Percentiles rank a stretch among this genome's conserved stretches.
Conservation (phyloP, 2,888 invertebrate genomes). For the Scaptodrosophila latifasciaeformis region DNA sequence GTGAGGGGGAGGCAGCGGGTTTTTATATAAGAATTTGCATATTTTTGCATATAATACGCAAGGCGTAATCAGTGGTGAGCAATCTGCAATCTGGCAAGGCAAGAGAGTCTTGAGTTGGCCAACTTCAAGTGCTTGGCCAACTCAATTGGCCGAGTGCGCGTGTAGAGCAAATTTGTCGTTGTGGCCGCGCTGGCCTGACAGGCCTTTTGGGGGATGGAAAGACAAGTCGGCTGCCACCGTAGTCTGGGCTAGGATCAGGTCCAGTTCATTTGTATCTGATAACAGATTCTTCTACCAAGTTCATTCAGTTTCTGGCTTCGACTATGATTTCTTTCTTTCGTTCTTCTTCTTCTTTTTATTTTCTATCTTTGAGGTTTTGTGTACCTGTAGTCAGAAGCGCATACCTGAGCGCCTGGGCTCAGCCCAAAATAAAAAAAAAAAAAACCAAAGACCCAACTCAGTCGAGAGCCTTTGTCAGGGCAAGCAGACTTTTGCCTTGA, state of each 20-base stretch:
- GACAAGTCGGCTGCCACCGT: constrained; percentile 7
- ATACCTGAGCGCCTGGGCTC: constrained; percentile 55
- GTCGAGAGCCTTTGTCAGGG: too few species aligned
- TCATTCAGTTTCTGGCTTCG: constrained; percentile 1
- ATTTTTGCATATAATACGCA: too few species aligned
- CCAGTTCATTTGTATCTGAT: constrained; percentile 28
- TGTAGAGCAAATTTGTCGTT: constrained; percentile 16
- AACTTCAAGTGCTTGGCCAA: not conserved
- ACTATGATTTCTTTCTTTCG: too few species aligned
- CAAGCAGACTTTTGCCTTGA: too few species aligned
- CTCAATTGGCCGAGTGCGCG: constrained; percentile 11
- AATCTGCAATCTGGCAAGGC: not conserved
- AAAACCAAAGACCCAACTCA: too few species aligned
- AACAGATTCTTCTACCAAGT: constrained; percentile 1
- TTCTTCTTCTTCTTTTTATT: too few species aligned
- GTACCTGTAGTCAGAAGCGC: constrained; percentile 52
- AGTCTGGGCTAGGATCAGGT: constrained; percentile 8
- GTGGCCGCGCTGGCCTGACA: not conserved
- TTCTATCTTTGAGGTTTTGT: constrained; percentile 60
- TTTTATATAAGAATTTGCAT: constrained; percentile 21
- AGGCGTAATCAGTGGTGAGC: constrained; percentile 24
- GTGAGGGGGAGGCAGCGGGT: too few species aligned
- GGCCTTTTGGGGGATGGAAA: too few species aligned
- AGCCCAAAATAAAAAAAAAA: too few species aligned
- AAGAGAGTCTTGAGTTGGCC: not conserved